Evolutionary conservation across 2,797 vertebrate genomes (phyloP), one percentile per base, ranked within the genome.

Genomic region (Phalanger gymnotis): DNA sequence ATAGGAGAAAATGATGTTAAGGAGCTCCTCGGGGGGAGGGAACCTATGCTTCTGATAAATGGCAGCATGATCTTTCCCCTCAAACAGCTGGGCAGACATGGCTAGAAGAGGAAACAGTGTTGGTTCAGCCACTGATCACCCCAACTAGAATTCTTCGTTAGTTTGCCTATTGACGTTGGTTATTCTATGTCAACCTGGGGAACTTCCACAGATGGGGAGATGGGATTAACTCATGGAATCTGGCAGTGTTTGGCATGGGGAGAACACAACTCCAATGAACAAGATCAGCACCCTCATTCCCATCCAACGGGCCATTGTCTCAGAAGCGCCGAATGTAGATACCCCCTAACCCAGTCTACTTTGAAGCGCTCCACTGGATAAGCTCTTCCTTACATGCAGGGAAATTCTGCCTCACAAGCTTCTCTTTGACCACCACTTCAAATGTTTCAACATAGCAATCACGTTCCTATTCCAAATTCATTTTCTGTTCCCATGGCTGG

Each of bases 21-120:
- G 97, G 12, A 99, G 98, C 47, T 98, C 98, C 66, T 98, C 91
- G 11, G 99, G 98, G 0, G 99, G 99, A 0, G 98, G 98, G 93
- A 99, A 96, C 94, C 99, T 97, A 97, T 99, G 99, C 91, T 98
- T 99, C 98, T 98, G 98, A 95, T 99, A 99, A 40, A 97, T 92
- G 0, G 98, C 98, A 0, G 99, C 99, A 0, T 99, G 99, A 3
- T 98, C 95, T 73, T 95, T 98, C 7, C 98, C 99, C 96, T 99
- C 99, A 61, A 99, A 99, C 97, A 99, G 97, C 56, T 98, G 98
- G 31, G 98, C 53, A 91, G 99, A 93, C 99, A 99, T 99, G 27
- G 2, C 90, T 90, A 34, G 1, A 47, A 87, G 25, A 87, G 73
- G 10, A 51, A 51, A 81, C n/a, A 25, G 66, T 22, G 19, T 3